These are phyloP conservation scores for Gnathonemus echidnorhynchus DNA, from an alignment of 2,113 vertebrate genomes.

Conservation along the genomic window DNA sequence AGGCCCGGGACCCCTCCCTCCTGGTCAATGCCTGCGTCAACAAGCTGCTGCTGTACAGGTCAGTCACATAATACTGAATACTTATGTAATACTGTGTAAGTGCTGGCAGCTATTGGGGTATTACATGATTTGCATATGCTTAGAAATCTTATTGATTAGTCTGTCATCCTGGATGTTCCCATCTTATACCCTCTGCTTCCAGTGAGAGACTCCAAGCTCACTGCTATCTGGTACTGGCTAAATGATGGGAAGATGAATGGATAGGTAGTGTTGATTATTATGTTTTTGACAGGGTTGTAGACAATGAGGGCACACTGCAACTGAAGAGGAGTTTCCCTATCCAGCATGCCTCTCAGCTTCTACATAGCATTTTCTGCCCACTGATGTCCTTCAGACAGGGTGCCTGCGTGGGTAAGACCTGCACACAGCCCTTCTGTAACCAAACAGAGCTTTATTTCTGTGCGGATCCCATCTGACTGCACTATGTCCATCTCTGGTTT, in stretches of 20 bases:
- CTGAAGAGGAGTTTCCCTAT: constrained; percentile 84
- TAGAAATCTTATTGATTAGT: background rate
- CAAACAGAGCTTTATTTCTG: background rate
- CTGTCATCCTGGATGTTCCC: background rate
- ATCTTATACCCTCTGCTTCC: background rate
- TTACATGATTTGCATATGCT: background rate
- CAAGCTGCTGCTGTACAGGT: constrained; percentile 87
- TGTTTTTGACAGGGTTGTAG: constrained; percentile 68
- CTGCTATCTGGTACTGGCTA: background rate
- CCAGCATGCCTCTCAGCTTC: constrained; percentile 71
- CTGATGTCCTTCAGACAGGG: constrained; percentile 94
- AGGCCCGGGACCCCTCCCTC: constrained; percentile 84
- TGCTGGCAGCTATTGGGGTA: background rate
- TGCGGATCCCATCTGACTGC: background rate
- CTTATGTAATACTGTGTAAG: background rate
- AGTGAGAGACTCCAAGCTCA: background rate
- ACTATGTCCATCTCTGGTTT: background rate
- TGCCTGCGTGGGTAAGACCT: constrained; percentile 78
- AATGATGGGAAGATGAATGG: background rate
- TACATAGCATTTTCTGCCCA: constrained; percentile 90
- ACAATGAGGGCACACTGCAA: constrained; percentile 83
- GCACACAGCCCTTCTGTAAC: background rate
- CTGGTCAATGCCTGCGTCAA: constrained; percentile 84
- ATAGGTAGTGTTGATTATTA: background rate
- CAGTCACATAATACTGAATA: constrained; percentile 13